A percentile compares a stretch with the other conserved stretches of the same genome.
These are phyloP conservation scores for Ophioninae sp. DNA, from an alignment of 2,888 invertebrate species.

Conservation along the genomic window DNA sequence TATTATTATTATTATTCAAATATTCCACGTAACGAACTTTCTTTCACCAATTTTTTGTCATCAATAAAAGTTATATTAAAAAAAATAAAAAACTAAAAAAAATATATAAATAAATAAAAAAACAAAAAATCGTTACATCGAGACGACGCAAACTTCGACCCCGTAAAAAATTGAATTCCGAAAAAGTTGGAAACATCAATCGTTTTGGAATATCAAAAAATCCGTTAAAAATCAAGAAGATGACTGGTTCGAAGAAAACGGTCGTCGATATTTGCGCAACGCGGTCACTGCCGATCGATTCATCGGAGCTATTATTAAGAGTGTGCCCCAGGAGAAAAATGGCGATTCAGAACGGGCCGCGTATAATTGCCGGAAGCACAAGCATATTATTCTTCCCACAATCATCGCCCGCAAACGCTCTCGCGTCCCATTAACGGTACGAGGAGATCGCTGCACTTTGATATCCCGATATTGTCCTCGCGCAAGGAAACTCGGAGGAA, in stretches of 20 bases:
- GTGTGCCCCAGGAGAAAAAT: neutral
- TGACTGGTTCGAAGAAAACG: neutral
- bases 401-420: neutral
- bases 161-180: too few species aligned
- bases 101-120: too few species aligned
- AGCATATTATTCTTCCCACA: neutral
- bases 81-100: too few species aligned
- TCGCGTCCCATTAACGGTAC: neutral
- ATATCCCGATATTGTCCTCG: neutral
- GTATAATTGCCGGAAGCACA: neutral
- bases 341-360: neutral
- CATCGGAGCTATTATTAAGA: neutral
- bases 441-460: conserved; percentile 1
- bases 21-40: too few species aligned
- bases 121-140: too few species aligned
- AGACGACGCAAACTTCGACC: too few species aligned
- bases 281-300: conserved; percentile 1
- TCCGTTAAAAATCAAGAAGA: neutral
- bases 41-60: too few species aligned
- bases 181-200: neutral
- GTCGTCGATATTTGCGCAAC: neutral
- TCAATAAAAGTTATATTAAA: too few species aligned
- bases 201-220: neutral
- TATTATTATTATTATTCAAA: too few species aligned
- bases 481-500: neutral